A percentile compares a stretch with the other conserved stretches of the same genome.
Conservation (phyloP, 2,888 invertebrate genomes). For the Lottia gigantea region DNA sequence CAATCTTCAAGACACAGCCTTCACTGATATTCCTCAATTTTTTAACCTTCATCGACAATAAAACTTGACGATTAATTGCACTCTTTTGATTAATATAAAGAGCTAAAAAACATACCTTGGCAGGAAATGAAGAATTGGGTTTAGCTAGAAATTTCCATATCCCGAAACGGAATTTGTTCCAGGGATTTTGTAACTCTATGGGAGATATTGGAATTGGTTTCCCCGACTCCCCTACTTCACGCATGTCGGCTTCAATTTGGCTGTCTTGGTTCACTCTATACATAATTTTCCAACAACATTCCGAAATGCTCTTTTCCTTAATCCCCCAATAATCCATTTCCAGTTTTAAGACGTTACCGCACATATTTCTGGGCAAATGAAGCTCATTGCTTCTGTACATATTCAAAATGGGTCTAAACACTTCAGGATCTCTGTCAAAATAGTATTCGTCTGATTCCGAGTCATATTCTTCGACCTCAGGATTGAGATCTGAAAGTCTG, state of each 20-base stretch:
- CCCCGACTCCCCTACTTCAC: conserved; percentile 1
- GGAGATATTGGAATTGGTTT: not conserved
- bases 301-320: conserved; percentile 39
- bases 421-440: conserved; percentile 48
- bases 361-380: conserved; percentile 50
- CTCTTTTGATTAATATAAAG: too few relatives aligned
- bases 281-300: conserved; percentile 46
- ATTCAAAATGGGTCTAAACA: conserved; percentile 47
- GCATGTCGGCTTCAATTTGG: conserved; percentile 30
- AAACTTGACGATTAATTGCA: too few relatives aligned
- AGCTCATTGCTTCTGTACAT: conserved; percentile 44
- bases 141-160: conserved; percentile 42
- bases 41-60: too few relatives aligned
- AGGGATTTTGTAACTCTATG: not conserved
- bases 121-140: conserved; percentile 34
- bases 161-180: not conserved
- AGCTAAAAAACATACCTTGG: conserved; percentile 32
- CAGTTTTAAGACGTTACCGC: conserved; percentile 44
- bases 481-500: conserved; percentile 25
- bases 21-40: too few relatives aligned
- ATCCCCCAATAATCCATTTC: conserved; percentile 54
- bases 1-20: too few relatives aligned
- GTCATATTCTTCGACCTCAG: conserved; percentile 21
- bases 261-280: conserved; percentile 35
- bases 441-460: conserved; percentile 33